Conservation (phyloP, 2,797 vertebrate species). For the Rousettus madagascariensis region DNA sequence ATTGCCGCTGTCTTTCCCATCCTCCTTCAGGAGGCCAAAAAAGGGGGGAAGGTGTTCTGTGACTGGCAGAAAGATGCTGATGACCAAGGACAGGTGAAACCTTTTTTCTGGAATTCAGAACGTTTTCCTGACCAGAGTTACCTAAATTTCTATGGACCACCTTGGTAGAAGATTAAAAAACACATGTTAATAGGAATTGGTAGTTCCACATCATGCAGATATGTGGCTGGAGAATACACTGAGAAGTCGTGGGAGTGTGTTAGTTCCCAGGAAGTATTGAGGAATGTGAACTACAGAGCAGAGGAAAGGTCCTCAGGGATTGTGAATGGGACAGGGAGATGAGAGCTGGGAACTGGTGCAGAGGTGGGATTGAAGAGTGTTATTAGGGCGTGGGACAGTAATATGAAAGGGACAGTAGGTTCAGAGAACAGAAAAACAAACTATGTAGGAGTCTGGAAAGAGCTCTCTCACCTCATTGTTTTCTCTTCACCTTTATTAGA, state of each 20-base stretch:
- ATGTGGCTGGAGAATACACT: not conserved
- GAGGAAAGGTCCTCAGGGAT: not conserved
- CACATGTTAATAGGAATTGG: not conserved
- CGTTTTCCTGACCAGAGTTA: not conserved
- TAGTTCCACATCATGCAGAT: not conserved
- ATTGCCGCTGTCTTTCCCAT: not conserved
- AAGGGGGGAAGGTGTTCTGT: not conserved
- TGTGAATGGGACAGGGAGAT: not conserved
- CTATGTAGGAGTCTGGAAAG: not conserved
- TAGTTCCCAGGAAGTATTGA: conserved; percentile 1
- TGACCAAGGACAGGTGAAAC: not conserved
- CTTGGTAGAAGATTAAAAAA: not conserved
- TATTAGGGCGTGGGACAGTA: not conserved
- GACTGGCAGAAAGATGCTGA: not conserved
- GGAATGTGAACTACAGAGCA: not conserved
- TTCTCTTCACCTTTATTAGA: not conserved
- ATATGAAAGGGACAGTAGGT: not conserved
- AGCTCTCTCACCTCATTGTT: not conserved
- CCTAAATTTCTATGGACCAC: not conserved
- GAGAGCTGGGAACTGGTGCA: not conserved
- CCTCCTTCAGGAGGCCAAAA: not conserved
- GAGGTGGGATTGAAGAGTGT: not conserved
- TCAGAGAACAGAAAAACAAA: not conserved
- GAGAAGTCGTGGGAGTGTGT: not conserved
- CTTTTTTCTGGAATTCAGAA: conserved; percentile 16